These are phyloP conservation scores for Limonius californicus DNA, from an alignment of 1,140 invertebrate genomes.

Conservation along the genomic window DNA sequence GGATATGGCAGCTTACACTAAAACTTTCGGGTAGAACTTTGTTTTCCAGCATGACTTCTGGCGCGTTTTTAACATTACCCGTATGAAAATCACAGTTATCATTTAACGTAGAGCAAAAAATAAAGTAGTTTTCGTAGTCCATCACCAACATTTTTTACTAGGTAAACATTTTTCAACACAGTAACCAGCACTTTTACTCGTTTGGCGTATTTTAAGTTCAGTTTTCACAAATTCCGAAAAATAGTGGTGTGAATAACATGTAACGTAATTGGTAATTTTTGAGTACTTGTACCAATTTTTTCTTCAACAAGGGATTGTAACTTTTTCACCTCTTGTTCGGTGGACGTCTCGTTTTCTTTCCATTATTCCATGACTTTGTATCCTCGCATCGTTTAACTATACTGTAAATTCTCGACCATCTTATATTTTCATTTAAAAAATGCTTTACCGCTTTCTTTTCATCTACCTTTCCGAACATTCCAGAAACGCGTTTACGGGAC, in stretches of 20 bases:
- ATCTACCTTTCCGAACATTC: not conserved
- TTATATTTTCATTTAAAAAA: not conserved
- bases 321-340: not conserved
- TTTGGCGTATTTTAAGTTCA: not conserved
- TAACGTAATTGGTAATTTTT: not conserved
- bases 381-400: not conserved
- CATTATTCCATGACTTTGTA: not conserved
- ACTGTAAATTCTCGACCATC: not conserved
- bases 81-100: not conserved
- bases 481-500: not conserved
- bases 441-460: not conserved
- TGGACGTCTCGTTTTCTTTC: not conserved
- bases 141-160: not conserved
- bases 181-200: not conserved
- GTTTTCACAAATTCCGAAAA: not conserved
- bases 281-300: not conserved
- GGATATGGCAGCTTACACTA: too few relatives aligned
- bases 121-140: not conserved
- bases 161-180: not conserved
- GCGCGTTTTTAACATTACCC: not conserved
- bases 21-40: not conserved
- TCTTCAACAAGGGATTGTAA: not conserved
- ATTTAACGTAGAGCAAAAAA: not conserved
- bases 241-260: not conserved
- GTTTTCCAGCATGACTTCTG: not conserved